Base-by-base conservation (phyloP, 2,888 invertebrate species). In the Eudemis profundana region DNA sequence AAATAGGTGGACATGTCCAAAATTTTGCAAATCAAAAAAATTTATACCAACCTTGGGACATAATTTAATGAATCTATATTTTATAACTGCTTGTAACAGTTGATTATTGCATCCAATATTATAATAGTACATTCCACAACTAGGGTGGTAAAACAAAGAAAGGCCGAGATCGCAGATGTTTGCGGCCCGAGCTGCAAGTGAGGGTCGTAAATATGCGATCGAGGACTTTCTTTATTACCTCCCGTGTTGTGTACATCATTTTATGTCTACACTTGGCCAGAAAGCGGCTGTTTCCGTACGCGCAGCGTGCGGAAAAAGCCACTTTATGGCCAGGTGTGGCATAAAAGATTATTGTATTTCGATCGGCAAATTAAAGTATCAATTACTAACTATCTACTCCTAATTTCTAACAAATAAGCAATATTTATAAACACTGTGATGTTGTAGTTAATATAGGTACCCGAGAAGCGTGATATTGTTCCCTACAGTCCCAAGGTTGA, bases 1-100 rank as follows among this genome's bases (percentile, higher is more conserved):
- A 72, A 75, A 71, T 76, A 78, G 77, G 75, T 79, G 77, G 61
- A 64, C 53, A 53, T 63, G 51, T 40, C 49, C 59, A 62, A 60
- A 60, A 46, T 23, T 61, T 56, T 33, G 46, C 66, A 67, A 65
- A 69, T 44, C 56, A 47, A 29, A 46, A 33, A 42, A 19, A 12
- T 50, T 23, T 23, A 14, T 33, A 10, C n/a, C 38, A 51, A 56
- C 64, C 64, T 59, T 59, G 57, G 64, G 57, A 59, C 56, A 14
- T n/a, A 7, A 4, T 12, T 4, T 12, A 3, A 49, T 14, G 0
- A 12, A 23, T 27, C 12, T 19, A 15, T 29, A 4, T 38, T 5
- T 10, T 36, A 44, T 44, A 14, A 27, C 10, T 27, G 15, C n/a
- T 15, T 27, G 7, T 19, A 4, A 47, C 7, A 12, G n/a, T 21